Percentiles rank a stretch among this genome's conserved stretches.
Evolutionary conservation across 2,888 invertebrate species (phyloP).

Genomic region (Melanotus villosus): DNA sequence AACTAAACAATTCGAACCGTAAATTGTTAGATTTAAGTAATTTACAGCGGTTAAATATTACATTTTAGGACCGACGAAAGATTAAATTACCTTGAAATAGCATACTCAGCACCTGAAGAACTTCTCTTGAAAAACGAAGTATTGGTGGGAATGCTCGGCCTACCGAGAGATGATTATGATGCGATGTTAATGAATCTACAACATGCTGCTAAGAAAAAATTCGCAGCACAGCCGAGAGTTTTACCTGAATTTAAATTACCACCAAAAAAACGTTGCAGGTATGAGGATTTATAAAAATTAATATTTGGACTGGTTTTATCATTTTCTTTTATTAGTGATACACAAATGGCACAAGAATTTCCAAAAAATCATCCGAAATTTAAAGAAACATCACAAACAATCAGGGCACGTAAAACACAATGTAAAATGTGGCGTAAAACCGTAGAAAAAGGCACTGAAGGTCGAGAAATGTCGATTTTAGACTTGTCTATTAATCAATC

Average conservation of each 20-base stretch:
- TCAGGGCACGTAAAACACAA: conserved; percentile 55
- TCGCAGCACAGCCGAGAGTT: conserved; percentile 44
- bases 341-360: conserved; percentile 54
- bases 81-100: conserved; percentile 70
- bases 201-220: conserved; percentile 56
- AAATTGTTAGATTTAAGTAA: conserved; percentile 47
- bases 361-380: conserved; percentile 56
- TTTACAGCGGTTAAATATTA: no score
- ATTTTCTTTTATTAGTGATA: conserved; percentile 52
- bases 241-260: conserved; percentile 61
- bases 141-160: conserved; percentile 75
- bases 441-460: conserved; percentile 46
- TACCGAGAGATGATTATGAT: conserved; percentile 72
- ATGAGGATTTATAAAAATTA: not conserved
- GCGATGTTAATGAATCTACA: conserved; percentile 69
- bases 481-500: conserved; percentile 38
- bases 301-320: no score
- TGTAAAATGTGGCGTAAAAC: conserved; percentile 60
- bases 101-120: conserved; percentile 73
- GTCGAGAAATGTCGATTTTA: conserved; percentile 28
- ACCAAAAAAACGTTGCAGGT: conserved; percentile 50
- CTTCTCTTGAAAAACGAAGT: conserved; percentile 67
- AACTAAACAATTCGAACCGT: conserved; percentile 62
- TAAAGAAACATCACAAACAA: conserved; percentile 55
- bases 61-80: conserved; percentile 65